Conservation (phyloP, 2,797 vertebrate species). For the Tympanoctomys barrerae region DNA sequence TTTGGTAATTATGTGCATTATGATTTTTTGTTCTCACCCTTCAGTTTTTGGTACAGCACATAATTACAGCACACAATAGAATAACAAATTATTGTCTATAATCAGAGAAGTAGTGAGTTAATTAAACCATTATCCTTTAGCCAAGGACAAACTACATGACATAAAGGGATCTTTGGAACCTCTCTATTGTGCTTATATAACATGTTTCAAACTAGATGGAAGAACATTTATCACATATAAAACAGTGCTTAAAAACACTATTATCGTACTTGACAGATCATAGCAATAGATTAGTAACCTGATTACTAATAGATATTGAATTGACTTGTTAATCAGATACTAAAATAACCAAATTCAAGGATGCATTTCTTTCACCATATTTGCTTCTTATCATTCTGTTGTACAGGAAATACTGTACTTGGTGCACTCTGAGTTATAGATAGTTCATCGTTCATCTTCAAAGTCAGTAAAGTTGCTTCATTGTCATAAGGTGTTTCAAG, state of each 20-base stretch:
- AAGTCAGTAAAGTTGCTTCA: not conserved
- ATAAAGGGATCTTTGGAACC: constrained; percentile 26
- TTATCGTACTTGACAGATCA: not conserved
- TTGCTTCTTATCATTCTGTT: not conserved
- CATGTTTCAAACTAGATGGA: not conserved
- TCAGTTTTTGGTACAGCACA: constrained; percentile 21
- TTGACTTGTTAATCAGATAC: not conserved
- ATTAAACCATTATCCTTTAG: constrained; percentile 60
- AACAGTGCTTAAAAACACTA: not conserved
- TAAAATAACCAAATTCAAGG: not conserved
- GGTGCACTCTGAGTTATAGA: not conserved
- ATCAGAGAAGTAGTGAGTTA: constrained; percentile 31
- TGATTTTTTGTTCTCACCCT: constrained; percentile 3
- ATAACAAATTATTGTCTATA: constrained; percentile 37
- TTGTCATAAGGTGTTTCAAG: not conserved
- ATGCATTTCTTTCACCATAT: not conserved
- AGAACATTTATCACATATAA: constrained; percentile 9
- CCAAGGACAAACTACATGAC: constrained; percentile 10
- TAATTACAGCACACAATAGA: not conserved
- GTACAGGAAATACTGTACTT: not conserved
- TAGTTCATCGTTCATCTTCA: not conserved
- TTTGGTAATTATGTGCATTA: constrained; percentile 38
- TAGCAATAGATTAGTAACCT: not conserved
- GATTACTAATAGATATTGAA: not conserved
- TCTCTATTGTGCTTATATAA: constrained; percentile 29